A percentile compares a stretch with the other conserved stretches of the same genome.
These are phyloP conservation scores for Drosophila sulfurigaster DNA, from an alignment of 1,140 invertebrate genomes.

Conservation along the genomic window DNA sequence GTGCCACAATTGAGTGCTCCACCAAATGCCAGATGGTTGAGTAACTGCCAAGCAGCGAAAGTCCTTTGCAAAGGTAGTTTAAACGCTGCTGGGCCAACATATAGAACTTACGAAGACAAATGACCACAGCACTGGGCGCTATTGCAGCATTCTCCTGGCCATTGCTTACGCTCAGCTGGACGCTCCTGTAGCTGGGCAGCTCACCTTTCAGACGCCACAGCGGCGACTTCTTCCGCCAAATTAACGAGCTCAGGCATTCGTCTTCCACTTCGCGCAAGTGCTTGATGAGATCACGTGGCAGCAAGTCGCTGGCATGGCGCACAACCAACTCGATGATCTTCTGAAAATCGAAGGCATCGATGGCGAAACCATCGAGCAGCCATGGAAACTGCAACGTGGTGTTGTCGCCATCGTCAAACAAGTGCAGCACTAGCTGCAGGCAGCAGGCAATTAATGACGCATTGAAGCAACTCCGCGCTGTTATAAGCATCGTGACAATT, in stretches of 20 bases:
- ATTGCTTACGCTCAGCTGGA: conserved; percentile 61
- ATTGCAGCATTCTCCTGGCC: conserved; percentile 73
- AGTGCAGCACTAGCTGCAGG: conserved; percentile 95
- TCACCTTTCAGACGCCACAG: conserved; percentile 91
- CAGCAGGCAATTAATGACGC: conserved; percentile 95
- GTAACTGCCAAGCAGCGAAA: conserved; percentile 91
- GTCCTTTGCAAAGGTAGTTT: conserved; percentile 92
- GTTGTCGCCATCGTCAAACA: conserved; percentile 89
- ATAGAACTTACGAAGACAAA: conserved; percentile 91
- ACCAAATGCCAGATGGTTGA: conserved; percentile 97
- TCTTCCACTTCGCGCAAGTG: conserved; percentile 98
- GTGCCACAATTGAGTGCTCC: conserved; percentile 94
- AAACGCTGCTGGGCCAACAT: conserved; percentile 94
- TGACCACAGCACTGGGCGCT: conserved; percentile 6
- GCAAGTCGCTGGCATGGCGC: conserved; percentile 92
- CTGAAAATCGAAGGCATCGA: conserved; percentile 96
- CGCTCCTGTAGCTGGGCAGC: conserved; percentile 89
- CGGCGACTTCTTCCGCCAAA: conserved; percentile 94
- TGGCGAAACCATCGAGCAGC: conserved; percentile 92
- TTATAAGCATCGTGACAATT: conserved; percentile 87
- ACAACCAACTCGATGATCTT: conserved; percentile 98
- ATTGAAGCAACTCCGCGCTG: conserved; percentile 90
- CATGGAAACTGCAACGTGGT: conserved; percentile 92
- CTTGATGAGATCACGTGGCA: conserved; percentile 96
- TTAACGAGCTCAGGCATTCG: conserved; percentile 95